Evolutionary conservation across 2,888 invertebrate species (phyloP).

Genomic region (Balanococcus diminutus): DNA sequence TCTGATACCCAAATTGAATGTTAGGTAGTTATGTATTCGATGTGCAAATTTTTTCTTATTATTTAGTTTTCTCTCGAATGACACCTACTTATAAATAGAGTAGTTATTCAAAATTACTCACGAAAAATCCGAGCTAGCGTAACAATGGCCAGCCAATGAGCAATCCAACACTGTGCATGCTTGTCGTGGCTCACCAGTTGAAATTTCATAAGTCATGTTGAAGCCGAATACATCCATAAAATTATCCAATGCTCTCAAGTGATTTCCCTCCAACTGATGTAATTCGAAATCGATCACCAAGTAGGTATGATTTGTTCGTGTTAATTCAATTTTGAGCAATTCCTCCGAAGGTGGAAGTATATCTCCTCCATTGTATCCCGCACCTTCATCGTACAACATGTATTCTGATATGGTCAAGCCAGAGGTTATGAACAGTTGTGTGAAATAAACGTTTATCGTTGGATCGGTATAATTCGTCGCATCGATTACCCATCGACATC

Average conservation of each 20-base stretch:
- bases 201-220: constrained; percentile 87
- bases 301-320: constrained; percentile 73
- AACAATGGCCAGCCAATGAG: constrained; percentile 84
- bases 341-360: constrained; percentile 50
- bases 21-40: no score
- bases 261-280: constrained; percentile 76
- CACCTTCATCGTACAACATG: constrained; percentile 69
- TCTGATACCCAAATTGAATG: no score
- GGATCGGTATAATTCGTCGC: constrained; percentile 69
- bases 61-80: no score
- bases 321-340: constrained; percentile 67
- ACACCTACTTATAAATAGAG: not conserved
- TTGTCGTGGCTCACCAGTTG: constrained; percentile 61
- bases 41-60: no score
- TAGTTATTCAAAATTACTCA: constrained; percentile 65
- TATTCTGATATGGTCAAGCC: constrained; percentile 79
- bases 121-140: constrained; percentile 74
- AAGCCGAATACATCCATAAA: constrained; percentile 88
- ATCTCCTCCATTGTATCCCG: constrained; percentile 62
- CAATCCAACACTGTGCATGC: constrained; percentile 79
- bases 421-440: constrained; percentile 83
- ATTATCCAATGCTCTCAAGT: constrained; percentile 79
- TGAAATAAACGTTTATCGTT: constrained; percentile 83
- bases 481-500: constrained; percentile 87
- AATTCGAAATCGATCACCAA: constrained; percentile 79